Base-by-base conservation (phyloP, 2,797 vertebrate species). In the Chromobotia macracanthus region DNA sequence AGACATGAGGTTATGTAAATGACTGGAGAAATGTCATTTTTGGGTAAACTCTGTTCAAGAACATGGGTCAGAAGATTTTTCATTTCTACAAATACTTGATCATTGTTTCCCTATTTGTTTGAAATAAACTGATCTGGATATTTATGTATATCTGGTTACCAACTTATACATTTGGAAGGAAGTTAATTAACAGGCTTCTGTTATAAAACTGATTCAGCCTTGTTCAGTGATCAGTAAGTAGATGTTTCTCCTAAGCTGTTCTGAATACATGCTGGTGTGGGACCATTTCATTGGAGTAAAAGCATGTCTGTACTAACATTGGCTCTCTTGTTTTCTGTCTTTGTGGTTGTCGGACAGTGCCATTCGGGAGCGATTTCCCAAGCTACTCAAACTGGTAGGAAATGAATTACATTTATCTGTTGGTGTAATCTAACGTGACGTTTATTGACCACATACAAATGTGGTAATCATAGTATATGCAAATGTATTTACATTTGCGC, bases 291-390 rank as follows among this genome's bases (percentile, higher is more conserved):
- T 19, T 41, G 38, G 23, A 16, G 6, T 61, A n/a, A 64, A 65
- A 60, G 38, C 4, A 0, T 55, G 56, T 78, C 21, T 16, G 21
- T 51, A 21, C 38, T 83, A 76, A 83, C 38, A 5, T 56, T 60
- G 25, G 46, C 63, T 80, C 48, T 83, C 50, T 66, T 79, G 74
- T 83, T 25, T 82, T 84, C 38, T 88, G 76, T 87, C 75, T 86
- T 82, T 85, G 80, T 86, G 80, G 72, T 82, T 83, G 82, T 80
- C 70, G 80, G 82, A 84, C 86, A 94, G 96, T 91, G 92, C 94
- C 83, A 88, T 97, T 88, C 94, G 95, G 10, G 92, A 84, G 80
- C 72, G 83, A 72, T 81, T 85, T 61, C 86, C 86, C 76, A 84
- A 83, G 70, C 86, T 87, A 70, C 82, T 84, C 64, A 87, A 83